Conservation (phyloP, 2,888 invertebrate genomes). For the Nemotelus nigrinus region DNA sequence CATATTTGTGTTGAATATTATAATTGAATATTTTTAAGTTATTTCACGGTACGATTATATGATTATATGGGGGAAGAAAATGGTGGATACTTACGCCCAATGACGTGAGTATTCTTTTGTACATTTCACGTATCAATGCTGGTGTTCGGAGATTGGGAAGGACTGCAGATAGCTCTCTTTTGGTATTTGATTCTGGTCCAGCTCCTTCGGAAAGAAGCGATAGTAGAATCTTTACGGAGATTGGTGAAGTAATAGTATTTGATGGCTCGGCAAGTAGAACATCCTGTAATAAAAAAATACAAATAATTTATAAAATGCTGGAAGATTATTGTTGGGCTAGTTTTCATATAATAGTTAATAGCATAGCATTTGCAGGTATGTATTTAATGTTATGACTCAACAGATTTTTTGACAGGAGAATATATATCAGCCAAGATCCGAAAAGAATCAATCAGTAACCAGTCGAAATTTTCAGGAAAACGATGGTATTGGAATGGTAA, state of each 20-base stretch:
- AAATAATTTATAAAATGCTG: no score
- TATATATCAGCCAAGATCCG: no score
- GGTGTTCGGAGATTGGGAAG: slow-evolving; percentile 48
- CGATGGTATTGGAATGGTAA: no score
- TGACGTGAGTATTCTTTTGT: slow-evolving; percentile 58
- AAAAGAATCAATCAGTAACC: no score
- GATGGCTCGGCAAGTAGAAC: slow-evolving; percentile 56
- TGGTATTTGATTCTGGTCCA: slow-evolving; percentile 59
- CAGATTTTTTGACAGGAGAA: neutral
- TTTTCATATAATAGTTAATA: neutral
- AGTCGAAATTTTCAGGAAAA: no score
- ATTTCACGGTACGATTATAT: no score
- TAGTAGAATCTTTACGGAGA: slow-evolving; percentile 79
- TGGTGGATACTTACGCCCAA: slow-evolving; percentile 49
- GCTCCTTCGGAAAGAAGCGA: slow-evolving; percentile 80
- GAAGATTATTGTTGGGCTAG: neutral
- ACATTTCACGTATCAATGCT: slow-evolving; percentile 57
- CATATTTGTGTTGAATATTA: no score
- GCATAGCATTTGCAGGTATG: neutral
- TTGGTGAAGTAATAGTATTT: slow-evolving; percentile 79
- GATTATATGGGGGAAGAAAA: no score
- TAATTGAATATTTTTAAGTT: no score
- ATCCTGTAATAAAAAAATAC: slow-evolving; percentile 45
- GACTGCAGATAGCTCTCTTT: slow-evolving; percentile 51
- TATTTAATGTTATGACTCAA: neutral